These are phyloP conservation scores for Papilio aristodemus DNA, from an alignment of 1,140 invertebrate species.

Conservation along the genomic window DNA sequence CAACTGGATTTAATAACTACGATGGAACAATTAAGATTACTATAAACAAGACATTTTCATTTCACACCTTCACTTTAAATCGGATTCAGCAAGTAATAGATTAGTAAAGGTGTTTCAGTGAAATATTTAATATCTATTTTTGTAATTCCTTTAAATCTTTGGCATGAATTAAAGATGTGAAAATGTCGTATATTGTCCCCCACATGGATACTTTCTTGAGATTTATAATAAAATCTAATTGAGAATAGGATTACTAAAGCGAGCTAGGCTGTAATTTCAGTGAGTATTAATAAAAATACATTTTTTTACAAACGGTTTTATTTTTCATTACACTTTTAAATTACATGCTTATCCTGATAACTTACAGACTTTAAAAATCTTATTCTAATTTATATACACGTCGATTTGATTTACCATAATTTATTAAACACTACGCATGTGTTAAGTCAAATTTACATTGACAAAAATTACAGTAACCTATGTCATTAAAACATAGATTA, in stretches of 20 bases:
- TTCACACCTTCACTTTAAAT: no score
- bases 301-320: slow-evolving; percentile 75
- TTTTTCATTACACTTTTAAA: slow-evolving; percentile 49
- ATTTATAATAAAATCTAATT: background rate
- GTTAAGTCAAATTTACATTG: slow-evolving; percentile 26
- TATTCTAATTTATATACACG: slow-evolving; percentile 74
- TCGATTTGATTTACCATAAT: slow-evolving; percentile 44
- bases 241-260: background rate
- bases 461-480: slow-evolving; percentile 15
- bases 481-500: slow-evolving; percentile 57
- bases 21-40: no score
- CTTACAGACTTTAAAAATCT: slow-evolving; percentile 79
- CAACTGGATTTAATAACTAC: no score
- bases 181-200: no score
- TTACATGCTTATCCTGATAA: slow-evolving; percentile 59
- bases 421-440: slow-evolving; percentile 41
- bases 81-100: no score
- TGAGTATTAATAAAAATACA: slow-evolving; percentile 26
- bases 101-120: no score
- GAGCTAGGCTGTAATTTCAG: background rate
- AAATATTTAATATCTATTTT: no score
- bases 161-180: no score
- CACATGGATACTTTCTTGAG: background rate
- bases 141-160: no score
- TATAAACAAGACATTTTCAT: no score